phyloP scores from a whole-genome alignment of 2,888 invertebrate genomes.

The Polyommatus iphigenia region DNA sequence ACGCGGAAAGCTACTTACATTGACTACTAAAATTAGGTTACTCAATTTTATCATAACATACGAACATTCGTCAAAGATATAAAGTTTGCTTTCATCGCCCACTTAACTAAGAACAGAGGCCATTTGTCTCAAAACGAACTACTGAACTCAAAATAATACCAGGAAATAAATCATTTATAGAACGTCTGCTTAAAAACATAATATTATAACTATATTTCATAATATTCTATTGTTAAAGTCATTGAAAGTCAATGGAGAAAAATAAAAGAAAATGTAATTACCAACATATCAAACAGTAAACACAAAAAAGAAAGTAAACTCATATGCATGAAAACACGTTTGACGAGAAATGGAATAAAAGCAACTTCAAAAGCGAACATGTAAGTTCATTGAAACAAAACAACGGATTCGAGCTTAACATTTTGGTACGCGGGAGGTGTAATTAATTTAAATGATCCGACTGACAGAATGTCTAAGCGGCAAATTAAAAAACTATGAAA shows the following conservation, averaged over 20 bases:
- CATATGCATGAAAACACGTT: conserved; percentile 44
- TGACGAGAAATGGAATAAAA: conserved; percentile 64
- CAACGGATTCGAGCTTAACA: conserved; percentile 33
- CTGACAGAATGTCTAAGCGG: conserved; percentile 72
- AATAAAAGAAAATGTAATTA: background rate
- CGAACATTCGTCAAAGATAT: conserved; percentile 10
- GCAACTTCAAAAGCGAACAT: conserved; percentile 67
- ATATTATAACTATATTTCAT: background rate
- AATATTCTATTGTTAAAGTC: background rate
- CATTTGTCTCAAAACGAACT: background rate
- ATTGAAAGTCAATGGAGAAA: background rate
- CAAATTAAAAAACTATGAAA: conserved; percentile 62
- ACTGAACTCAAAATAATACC: background rate
- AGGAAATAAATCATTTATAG: background rate
- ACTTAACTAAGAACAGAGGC: background rate
- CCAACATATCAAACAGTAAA: background rate
- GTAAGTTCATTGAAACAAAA: conserved; percentile 68
- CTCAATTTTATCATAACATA: background rate
- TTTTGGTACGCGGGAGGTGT: conserved; percentile 44
- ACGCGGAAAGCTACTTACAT: background rate
- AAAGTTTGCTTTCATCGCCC: conserved; percentile 2
- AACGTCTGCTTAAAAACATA: background rate
- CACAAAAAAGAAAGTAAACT: background rate
- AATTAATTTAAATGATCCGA: conserved; percentile 76
- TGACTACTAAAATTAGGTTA: background rate